Evolutionary conservation across 2,113 vertebrate genomes (phyloP), one percentile per base, ranked within the genome.

Genomic region (Platysteira castanea): DNA sequence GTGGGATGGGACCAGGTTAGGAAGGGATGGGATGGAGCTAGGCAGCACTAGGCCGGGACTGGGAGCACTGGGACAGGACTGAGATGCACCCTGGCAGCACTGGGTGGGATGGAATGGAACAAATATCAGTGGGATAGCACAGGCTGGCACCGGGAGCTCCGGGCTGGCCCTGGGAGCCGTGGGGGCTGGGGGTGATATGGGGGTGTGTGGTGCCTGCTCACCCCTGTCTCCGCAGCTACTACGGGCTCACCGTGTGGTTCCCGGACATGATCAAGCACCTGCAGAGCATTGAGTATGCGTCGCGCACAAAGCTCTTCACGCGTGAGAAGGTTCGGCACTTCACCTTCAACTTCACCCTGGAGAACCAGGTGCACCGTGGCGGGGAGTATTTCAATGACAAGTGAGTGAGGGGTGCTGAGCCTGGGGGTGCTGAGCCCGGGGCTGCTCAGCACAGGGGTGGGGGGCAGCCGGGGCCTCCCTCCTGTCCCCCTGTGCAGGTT

Each of bases 191-290:
- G n/a, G n/a, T n/a, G n/a, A n/a, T n/a, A n/a, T n/a, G n/a, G n/a
- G n/a, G n/a, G 68, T 10, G 9, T 2, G 20, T 12, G 17, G 30
- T 22, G 28, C n/a, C 52, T 0, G 7, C 69, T 90, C 49, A 90
- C 65, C 15, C 22, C 37, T 33, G 13, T 39, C 50, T 33, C 78
- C 13, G 1, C 93, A 99, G 99, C 95, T 99, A 99, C 98, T 99
- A 99, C 0, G 99, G 99, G 44, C 95, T 99, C 96, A 99, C 99
- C 0, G 99, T 99, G 46, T 99, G 99, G 99, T 99, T 99, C 97
- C 99, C 99, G 0, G 99, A 99, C 98, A 99, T 99, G 99, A 99
- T 99, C 89, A 99, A 99, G 96, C 99, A 99, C 90, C 98, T 99
- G 81, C 99, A 99, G 97, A 97, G 98, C 96, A 98, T 99, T 46